Conservation (phyloP, 2,797 vertebrate species). For the Pagetopsis macropterus region DNA sequence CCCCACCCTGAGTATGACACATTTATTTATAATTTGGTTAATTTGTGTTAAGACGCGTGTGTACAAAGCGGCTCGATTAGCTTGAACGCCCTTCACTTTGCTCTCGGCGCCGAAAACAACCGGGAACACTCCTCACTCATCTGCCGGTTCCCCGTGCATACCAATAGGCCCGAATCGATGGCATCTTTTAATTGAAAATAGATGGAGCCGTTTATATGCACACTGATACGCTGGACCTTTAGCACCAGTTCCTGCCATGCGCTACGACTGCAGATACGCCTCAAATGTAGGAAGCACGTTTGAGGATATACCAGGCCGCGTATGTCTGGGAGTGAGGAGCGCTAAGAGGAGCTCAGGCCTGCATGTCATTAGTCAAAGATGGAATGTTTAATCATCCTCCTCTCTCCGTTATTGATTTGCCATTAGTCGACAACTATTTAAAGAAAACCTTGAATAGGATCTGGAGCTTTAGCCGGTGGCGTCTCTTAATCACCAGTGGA, state of each 20-base stretch:
- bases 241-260: constrained; percentile 22
- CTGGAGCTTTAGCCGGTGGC: constrained; percentile 43
- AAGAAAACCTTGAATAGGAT: constrained; percentile 77
- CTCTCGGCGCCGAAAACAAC: constrained; percentile 58
- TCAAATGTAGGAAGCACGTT: constrained; percentile 41
- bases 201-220: constrained; percentile 77
- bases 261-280: constrained; percentile 50
- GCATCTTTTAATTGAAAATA: constrained; percentile 82
- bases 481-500: constrained; percentile 73
- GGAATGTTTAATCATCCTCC: constrained; percentile 82
- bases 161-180: constrained; percentile 76
- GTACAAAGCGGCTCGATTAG: constrained; percentile 65
- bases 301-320: constrained; percentile 30
- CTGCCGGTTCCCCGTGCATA: constrained; percentile 73
- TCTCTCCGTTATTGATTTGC: constrained; percentile 80
- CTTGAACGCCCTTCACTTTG: constrained; percentile 68
- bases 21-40: constrained; percentile 77
- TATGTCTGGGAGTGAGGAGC: constrained; percentile 45
- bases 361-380: constrained; percentile 82
- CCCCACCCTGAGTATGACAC: constrained; percentile 64
- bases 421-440: constrained; percentile 83
- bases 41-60: constrained; percentile 75
- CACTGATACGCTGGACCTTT: constrained; percentile 71
- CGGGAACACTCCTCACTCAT: constrained; percentile 70
- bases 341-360: constrained; percentile 57